Conservation (phyloP, 2,888 invertebrate species). For the Idaea dimidiata region DNA sequence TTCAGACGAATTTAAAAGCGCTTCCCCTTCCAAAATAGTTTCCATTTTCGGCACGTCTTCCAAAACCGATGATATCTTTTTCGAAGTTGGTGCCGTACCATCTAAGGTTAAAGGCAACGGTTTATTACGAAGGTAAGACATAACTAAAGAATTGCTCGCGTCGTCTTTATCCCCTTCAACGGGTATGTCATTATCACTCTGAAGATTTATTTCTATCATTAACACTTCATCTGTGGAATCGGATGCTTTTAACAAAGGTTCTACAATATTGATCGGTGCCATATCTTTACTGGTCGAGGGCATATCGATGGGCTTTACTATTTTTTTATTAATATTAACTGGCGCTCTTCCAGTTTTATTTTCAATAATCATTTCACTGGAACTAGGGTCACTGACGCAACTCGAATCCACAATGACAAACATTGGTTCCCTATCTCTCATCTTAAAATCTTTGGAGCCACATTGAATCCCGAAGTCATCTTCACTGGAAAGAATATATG, state of each 20-base stretch:
- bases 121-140: slow-evolving; percentile 52
- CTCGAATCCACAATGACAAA: slow-evolving; percentile 50
- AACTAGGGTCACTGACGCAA: slow-evolving; percentile 43
- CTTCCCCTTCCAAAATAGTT: slow-evolving; percentile 54
- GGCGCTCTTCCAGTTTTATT: slow-evolving; percentile 32
- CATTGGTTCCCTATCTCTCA: slow-evolving; percentile 40
- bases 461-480: slow-evolving; percentile 42
- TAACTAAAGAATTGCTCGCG: slow-evolving; percentile 52
- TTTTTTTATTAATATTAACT: slow-evolving; percentile 23
- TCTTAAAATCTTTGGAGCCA: slow-evolving; percentile 33
- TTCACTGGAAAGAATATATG: slow-evolving; percentile 55
- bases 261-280: slow-evolving; percentile 18
- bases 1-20: slow-evolving; percentile 31
- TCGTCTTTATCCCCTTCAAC: slow-evolving; percentile 38
- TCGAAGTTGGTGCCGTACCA: slow-evolving; percentile 37
- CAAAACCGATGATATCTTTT: slow-evolving; percentile 50
- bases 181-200: slow-evolving; percentile 47
- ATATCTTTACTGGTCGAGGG: slow-evolving; percentile 48
- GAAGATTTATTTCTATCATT: slow-evolving; percentile 51
- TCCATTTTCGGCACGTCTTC: slow-evolving; percentile 58
- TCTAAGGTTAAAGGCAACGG: slow-evolving; percentile 36
- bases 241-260: slow-evolving; percentile 28
- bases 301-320: slow-evolving; percentile 34
- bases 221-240: slow-evolving; percentile 46
- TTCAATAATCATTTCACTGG: slow-evolving; percentile 42